These are phyloP conservation scores for Camponotus floridanus DNA, from an alignment of 1,140 invertebrate genomes.

Conservation along the genomic window DNA sequence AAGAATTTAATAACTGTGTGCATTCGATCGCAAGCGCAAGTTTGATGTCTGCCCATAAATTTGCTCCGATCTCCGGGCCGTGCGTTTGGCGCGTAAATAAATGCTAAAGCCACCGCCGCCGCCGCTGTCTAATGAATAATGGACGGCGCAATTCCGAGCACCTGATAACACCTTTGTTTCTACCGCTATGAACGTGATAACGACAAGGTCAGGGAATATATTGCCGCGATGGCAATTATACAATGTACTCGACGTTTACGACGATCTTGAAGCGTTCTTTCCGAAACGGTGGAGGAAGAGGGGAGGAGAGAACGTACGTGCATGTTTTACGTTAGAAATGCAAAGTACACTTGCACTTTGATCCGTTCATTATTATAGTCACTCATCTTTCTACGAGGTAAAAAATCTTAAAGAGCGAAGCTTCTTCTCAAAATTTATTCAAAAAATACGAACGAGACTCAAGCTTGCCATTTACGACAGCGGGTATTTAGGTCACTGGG, in stretches of 20 bases:
- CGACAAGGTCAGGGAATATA: conserved; percentile 54
- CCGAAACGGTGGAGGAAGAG: no score
- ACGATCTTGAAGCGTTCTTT: conserved; percentile 18
- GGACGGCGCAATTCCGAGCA: conserved; percentile 52
- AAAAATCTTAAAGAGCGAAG: neutral
- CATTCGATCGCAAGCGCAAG: conserved; percentile 23
- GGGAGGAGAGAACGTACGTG: neutral
- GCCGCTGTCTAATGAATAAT: conserved; percentile 53
- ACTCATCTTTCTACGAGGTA: neutral
- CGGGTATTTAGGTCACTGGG: conserved; percentile 39
- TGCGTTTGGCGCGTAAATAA: conserved; percentile 28
- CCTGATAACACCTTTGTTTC: conserved; percentile 60
- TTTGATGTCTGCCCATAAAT: conserved; percentile 48
- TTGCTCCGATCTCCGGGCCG: conserved; percentile 2
- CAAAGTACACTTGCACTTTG: neutral
- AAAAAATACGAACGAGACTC: neutral
- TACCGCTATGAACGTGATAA: conserved; percentile 43
- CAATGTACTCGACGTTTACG: conserved; percentile 23
- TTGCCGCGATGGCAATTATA: conserved; percentile 44
- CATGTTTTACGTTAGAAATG: conserved; percentile 22
- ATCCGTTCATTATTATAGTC: conserved; percentile 4
- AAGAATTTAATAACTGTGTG: conserved; percentile 28
- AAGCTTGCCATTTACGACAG: conserved; percentile 20
- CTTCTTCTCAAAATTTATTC: neutral
- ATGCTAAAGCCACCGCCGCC: conserved; percentile 6